phyloP scores from a whole-genome alignment of 1,140 invertebrate genomes.

The Drosophila malerkotliana region DNA sequence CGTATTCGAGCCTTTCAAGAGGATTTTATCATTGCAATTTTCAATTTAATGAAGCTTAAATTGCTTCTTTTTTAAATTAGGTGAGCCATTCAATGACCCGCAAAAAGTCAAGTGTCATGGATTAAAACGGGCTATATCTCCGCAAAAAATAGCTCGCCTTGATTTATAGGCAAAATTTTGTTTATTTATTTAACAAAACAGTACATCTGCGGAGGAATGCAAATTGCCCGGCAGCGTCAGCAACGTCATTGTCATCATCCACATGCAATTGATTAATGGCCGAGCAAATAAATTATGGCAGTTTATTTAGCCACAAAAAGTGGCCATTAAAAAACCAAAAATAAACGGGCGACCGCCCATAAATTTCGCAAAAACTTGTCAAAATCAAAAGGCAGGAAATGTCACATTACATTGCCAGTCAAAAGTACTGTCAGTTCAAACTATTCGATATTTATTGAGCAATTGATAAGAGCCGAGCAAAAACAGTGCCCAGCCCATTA shows the following conservation, averaged over 20 bases:
- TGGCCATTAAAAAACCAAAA: conserved; percentile 7
- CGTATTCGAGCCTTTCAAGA: not conserved
- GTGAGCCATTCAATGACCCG: conserved; percentile 7
- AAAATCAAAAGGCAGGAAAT: conserved; percentile 67
- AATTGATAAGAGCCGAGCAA: conserved; percentile 50
- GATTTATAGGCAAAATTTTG: conserved; percentile 32
- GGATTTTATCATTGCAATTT: conserved; percentile 16
- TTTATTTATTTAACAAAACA: conserved; percentile 37
- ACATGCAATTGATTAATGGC: conserved; percentile 65
- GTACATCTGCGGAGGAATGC: conserved; percentile 18
- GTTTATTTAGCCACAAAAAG: conserved; percentile 62
- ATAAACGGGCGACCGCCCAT: conserved; percentile 50
- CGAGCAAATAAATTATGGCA: conserved; percentile 63
- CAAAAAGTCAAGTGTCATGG: not conserved
- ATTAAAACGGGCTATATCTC: not conserved
- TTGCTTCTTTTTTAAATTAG: conserved; percentile 19
- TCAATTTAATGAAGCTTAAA: not conserved
- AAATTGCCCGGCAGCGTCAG: conserved; percentile 31
- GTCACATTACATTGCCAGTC: conserved; percentile 44
- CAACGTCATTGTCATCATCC: conserved; percentile 49
- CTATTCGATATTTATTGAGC: conserved; percentile 37
- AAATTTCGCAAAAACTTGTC: conserved; percentile 62
- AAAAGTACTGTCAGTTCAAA: conserved; percentile 18
- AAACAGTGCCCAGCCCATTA: conserved; percentile 35
- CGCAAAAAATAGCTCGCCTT: not conserved